phyloP scores from a whole-genome alignment of 1,140 invertebrate species.

The Drosophila sp. region DNA sequence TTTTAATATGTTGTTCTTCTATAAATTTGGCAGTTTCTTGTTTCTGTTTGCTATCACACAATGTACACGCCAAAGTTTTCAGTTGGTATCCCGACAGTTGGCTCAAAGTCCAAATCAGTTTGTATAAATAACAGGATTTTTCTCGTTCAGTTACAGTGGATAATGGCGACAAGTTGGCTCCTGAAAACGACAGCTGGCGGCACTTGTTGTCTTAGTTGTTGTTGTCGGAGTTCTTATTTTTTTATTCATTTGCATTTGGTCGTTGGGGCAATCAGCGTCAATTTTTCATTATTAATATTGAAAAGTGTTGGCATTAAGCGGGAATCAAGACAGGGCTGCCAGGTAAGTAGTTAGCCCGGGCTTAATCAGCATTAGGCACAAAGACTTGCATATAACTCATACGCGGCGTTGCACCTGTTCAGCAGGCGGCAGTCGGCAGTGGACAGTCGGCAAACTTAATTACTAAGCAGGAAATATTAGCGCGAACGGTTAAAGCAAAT shows the following conservation, averaged over 20 bases:
- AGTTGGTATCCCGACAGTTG: not conserved
- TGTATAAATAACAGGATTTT: constrained; percentile 56
- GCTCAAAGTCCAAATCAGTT: constrained; percentile 33
- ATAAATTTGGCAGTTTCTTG: constrained; percentile 1
- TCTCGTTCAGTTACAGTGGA: not conserved
- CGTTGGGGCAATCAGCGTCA: constrained; percentile 26
- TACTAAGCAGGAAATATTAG: constrained; percentile 80
- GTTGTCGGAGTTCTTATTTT: no score
- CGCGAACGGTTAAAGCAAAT: constrained; percentile 68
- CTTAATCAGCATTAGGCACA: constrained; percentile 17
- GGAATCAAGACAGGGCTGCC: constrained; percentile 19
- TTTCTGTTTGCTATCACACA: not conserved
- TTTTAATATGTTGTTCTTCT: no score
- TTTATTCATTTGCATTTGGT: constrained; percentile 57
- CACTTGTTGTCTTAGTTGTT: constrained; percentile 9
- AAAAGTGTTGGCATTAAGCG: constrained; percentile 71
- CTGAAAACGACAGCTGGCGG: constrained; percentile 33
- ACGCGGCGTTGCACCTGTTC: constrained; percentile 70
- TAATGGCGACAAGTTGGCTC: constrained; percentile 56
- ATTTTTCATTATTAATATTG: constrained; percentile 71
- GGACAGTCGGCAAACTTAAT: no score
- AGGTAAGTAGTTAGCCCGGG: constrained; percentile 23
- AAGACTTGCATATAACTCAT: constrained; percentile 60
- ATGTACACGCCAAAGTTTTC: not conserved
- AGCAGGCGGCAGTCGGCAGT: not conserved